Conservation (phyloP, 2,888 invertebrate genomes). For the Xestoiulus laeticollis region DNA sequence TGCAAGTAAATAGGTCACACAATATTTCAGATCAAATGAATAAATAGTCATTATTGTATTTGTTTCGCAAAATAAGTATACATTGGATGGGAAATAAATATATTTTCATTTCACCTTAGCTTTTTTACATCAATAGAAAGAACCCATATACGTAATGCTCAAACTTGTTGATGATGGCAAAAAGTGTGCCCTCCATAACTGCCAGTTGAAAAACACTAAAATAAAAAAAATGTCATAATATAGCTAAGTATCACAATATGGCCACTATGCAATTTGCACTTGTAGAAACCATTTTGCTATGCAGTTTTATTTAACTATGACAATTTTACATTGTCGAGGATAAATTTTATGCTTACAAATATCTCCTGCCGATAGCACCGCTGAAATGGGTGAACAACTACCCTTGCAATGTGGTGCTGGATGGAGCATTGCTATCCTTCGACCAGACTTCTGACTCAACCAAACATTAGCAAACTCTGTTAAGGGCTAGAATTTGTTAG, state of each 20-base stretch:
- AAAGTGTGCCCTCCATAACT: constrained; percentile 79
- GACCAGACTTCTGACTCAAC: constrained; percentile 77
- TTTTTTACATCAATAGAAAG: constrained; percentile 71
- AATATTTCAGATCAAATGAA: neutral
- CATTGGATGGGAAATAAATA: neutral
- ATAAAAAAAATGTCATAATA: constrained; percentile 61
- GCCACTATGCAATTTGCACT: no score
- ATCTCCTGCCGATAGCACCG: constrained; percentile 75
- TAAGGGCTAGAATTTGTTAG: constrained; percentile 69
- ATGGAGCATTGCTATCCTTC: constrained; percentile 75
- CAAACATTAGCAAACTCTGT: constrained; percentile 85
- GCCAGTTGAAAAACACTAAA: constrained; percentile 85
- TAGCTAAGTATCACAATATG: no score
- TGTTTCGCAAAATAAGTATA: neutral
- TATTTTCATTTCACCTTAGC: neutral
- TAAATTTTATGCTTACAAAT: constrained; percentile 74
- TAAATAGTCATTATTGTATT: constrained; percentile 23
- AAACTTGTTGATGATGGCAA: constrained; percentile 64
- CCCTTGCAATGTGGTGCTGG: constrained; percentile 81
- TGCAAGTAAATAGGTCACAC: neutral
- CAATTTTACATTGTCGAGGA: no score
- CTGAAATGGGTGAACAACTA: constrained; percentile 76
- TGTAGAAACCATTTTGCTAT: no score
- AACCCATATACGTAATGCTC: constrained; percentile 74
- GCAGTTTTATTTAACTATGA: no score